A percentile compares a stretch with the other conserved stretches of the same genome.
Evolutionary conservation across 2,888 invertebrate genomes (phyloP).

Genomic region (Oscheius sp.): DNA sequence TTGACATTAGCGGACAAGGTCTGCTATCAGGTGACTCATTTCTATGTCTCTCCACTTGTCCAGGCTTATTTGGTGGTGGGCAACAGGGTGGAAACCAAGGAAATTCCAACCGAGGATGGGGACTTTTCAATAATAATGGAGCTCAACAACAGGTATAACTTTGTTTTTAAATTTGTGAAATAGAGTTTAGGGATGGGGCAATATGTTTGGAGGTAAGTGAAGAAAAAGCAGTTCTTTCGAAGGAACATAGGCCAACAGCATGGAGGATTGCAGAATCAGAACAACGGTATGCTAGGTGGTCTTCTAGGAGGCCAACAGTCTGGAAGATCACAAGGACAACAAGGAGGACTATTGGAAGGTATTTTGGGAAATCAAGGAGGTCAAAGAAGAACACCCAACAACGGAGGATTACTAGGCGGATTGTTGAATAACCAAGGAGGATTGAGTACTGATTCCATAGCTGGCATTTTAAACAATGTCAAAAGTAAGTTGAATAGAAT

Average conservation of each 20-base stretch:
- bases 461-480: background rate
- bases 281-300: background rate
- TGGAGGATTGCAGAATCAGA: background rate
- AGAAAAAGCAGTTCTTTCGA: no score
- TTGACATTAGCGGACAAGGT: background rate
- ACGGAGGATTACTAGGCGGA: background rate
- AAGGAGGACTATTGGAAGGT: background rate
- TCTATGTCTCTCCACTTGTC: background rate
- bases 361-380: background rate
- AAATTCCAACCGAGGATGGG: no score
- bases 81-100: conserved; percentile 7
- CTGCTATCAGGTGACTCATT: background rate
- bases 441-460: no score
- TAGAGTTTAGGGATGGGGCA: background rate
- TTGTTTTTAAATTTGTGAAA: background rate
- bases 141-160: background rate
- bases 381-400: no score
- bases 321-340: background rate
- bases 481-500: background rate
- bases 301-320: background rate
- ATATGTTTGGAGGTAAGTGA: background rate
- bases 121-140: conserved; percentile 11
- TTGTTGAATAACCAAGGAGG: background rate
- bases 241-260: conserved; percentile 2
- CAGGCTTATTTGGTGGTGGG: conserved; percentile 13